Base-by-base conservation (phyloP, 2,888 invertebrate species). In the Gnatocerus cornutus region DNA sequence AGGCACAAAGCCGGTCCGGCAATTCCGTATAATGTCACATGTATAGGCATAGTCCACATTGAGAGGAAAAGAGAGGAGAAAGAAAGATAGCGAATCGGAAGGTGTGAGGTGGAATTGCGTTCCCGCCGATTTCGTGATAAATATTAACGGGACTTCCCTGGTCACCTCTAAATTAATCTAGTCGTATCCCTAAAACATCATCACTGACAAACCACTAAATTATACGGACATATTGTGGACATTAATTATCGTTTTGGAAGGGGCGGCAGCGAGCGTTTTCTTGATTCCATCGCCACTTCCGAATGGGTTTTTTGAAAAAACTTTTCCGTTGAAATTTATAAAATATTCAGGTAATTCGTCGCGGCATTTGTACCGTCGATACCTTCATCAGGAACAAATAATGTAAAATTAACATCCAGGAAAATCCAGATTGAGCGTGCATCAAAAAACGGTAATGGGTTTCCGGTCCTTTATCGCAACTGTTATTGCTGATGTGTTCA, bases 1-100 rank as follows among this genome's bases (percentile, higher is more conserved):
- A 63, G 63, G 71, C 71, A 76, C 73, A 75, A 76, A 76, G 74
- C 71, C 33, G 48, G 67, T 59, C 64, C 63, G 70, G 68, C 67
- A 65, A 68, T 63, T 62, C 70, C 14, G 59, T 68, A 65, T 68
- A 72, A 61, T 55, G 67, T 45, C 37, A 53, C 39, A 71, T 65
- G 71, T 71, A 69, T 70, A 71, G 62, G 71, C 70, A 68, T 61
- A 73, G 61, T 37, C 21, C 37, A 48, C 10, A 41, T 7, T 6
- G 41, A 41, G 41, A 41, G 41, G 41, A 6, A 12, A 2, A 33
- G 7, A 33, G 9, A n/a, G 2, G 33, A 7, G 29, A n/a, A n/a
- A n/a, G n/a, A n/a, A n/a, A n/a, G n/a, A n/a, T n/a, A 45, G 45
- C 9, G 10, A 61, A 12, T 4, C 9, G 48, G 45, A 46, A 12